These are phyloP conservation scores for Thumatha senex DNA, from an alignment of 2,888 invertebrate genomes.

Conservation along the genomic window DNA sequence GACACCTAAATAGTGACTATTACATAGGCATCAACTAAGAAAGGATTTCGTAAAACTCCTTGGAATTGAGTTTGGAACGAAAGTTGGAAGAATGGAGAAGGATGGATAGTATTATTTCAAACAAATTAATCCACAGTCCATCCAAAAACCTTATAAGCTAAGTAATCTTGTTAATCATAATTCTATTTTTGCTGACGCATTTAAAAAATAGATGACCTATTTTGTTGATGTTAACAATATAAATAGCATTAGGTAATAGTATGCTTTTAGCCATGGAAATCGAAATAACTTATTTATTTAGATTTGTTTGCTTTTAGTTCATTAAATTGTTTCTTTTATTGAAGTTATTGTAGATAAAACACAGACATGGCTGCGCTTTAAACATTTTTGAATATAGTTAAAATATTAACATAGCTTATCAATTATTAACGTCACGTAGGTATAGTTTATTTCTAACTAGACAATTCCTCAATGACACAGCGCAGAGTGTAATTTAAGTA, in stretches of 20 bases:
- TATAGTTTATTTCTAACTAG: too few species aligned
- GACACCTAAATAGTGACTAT: too few species aligned
- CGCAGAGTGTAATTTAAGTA: too few species aligned
- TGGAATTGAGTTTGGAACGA: too few species aligned
- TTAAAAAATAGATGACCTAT: constrained; percentile 24
- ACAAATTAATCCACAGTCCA: constrained; percentile 17
- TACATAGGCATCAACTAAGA: too few species aligned
- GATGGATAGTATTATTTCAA: constrained; percentile 12
- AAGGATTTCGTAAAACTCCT: too few species aligned
- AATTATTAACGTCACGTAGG: too few species aligned
- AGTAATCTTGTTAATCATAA: constrained; percentile 34
- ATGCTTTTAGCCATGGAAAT: constrained; percentile 6
- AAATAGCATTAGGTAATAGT: constrained; percentile 12
- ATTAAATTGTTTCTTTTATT: constrained; percentile 33
- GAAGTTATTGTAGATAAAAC: constrained; percentile 1
- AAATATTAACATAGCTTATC: too few species aligned
- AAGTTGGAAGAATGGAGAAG: background rate
- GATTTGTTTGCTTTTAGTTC: constrained; percentile 33
- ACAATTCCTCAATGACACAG: too few species aligned
- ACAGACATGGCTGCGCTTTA: background rate
- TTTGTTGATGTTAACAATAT: constrained; percentile 12
- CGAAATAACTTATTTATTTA: too few species aligned
- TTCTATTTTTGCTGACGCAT: constrained; percentile 36
- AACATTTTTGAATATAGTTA: background rate
- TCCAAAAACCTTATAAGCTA: constrained; percentile 18